Conservation (phyloP, 2,888 invertebrate species). For the Apomyelois bistriatella region DNA sequence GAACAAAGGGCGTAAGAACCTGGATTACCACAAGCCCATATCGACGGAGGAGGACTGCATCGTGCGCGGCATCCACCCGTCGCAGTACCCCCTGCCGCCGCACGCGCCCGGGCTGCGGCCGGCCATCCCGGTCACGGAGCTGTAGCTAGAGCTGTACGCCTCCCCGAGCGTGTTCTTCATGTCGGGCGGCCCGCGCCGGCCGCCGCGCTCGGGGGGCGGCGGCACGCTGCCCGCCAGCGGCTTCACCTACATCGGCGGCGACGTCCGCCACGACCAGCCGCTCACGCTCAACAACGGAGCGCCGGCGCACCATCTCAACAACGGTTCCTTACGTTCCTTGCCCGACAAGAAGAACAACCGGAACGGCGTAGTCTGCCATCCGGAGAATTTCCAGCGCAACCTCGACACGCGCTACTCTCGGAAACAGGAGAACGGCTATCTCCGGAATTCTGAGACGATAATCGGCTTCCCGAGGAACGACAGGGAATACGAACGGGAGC, state of each 20-base stretch:
- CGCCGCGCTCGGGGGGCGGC: slow-evolving; percentile 76
- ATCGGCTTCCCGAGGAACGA: slow-evolving; percentile 65
- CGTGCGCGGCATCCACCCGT: slow-evolving; percentile 82
- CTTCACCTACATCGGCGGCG: slow-evolving; percentile 87
- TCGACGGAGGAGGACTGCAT: slow-evolving; percentile 91
- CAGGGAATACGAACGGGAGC: slow-evolving; percentile 49
- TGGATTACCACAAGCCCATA: slow-evolving; percentile 94
- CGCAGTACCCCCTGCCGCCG: slow-evolving; percentile 71
- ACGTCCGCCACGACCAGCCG: slow-evolving; percentile 50
- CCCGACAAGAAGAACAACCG: slow-evolving; percentile 72
- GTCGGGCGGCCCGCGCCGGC: slow-evolving; percentile 81
- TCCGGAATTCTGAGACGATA: slow-evolving; percentile 68
- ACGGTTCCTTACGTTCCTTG: slow-evolving; percentile 72
- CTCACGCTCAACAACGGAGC: slow-evolving; percentile 76
- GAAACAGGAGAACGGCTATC: slow-evolving; percentile 76
- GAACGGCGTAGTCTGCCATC: slow-evolving; percentile 66
- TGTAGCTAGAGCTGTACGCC: slow-evolving; percentile 98
- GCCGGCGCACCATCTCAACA: slow-evolving; percentile 72
- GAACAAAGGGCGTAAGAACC: slow-evolving; percentile 90
- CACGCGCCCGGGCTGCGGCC: slow-evolving; percentile 79
- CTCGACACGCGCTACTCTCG: slow-evolving; percentile 71
- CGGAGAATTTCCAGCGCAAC: slow-evolving; percentile 75
- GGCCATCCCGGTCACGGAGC: slow-evolving; percentile 93
- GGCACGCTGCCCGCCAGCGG: slow-evolving; percentile 84
- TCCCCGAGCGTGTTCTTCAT: slow-evolving; percentile 90